A percentile compares a stretch with the other conserved stretches of the same genome.
Evolutionary conservation across 2,113 vertebrate species (phyloP).

Genomic region (Rhombomys opimus): DNA sequence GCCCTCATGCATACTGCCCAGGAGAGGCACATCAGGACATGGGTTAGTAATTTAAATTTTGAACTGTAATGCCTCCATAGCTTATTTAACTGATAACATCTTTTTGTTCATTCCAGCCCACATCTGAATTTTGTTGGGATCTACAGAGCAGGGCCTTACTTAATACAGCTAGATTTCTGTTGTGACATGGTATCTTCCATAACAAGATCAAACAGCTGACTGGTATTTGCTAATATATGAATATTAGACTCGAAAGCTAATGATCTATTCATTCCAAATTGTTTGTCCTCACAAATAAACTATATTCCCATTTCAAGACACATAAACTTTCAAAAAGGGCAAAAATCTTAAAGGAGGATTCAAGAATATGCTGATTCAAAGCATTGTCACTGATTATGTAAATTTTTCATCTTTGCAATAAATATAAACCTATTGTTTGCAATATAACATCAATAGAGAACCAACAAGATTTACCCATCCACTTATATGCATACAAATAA

Average conservation of each 20-base stretch:
- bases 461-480: background rate
- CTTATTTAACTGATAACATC: background rate
- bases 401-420: background rate
- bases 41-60: conserved; percentile 1
- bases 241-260: conserved; percentile 39
- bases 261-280: conserved; percentile 20
- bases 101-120: background rate
- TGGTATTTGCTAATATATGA: background rate
- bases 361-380: background rate
- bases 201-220: background rate
- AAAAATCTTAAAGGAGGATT: background rate
- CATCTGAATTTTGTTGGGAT: background rate
- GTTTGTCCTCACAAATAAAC: conserved; percentile 29
- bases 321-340: conserved; percentile 16
- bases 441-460: background rate
- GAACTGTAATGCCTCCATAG: background rate
- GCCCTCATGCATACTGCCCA: background rate
- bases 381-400: background rate
- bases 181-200: background rate
- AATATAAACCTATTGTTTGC: background rate
- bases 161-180: background rate
- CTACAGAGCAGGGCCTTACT: background rate
- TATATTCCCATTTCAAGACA: background rate
- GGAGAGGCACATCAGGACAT: rapidly evolving
- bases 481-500: background rate